Evolutionary conservation across 2,113 vertebrate species (phyloP), one percentile per base, ranked within the genome.

Genomic region (Passer domesticus): DNA sequence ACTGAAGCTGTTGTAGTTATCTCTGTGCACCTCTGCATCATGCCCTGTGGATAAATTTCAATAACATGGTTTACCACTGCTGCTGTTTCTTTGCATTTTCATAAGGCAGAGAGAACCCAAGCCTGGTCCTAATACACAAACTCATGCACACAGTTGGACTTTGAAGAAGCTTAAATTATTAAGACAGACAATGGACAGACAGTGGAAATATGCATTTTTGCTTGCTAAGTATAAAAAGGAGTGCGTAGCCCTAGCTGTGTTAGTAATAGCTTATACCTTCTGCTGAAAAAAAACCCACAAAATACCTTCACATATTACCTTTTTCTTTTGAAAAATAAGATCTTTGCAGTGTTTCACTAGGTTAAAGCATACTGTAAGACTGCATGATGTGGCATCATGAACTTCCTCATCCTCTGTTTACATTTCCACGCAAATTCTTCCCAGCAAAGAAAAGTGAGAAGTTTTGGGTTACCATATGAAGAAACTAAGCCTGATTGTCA

Each of bases 391-490:
- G 37, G 33, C 44, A 91, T 39, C 2, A 4, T 16, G 31, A 87
- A 95, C 90, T 90, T 93, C 92, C 85, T 92, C 86, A 94, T 96
- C 94, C 70, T 66, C 18, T 82, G 79, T 93, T 95, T 96, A 90
- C 11, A 46, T 93, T 85, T 87, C 58, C 52, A 96, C 35, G 1
- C 72, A 74, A 83, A 96, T 89, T 68, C 70, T 96, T 92, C 91
- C 60, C 80, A 94, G 80, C 62, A 87, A 55, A 95, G 78, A 82
- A 93, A 90, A 92, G 55, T 79, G 68, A 88, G 92, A 95, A 93
- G 74, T 63, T 87, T 87, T 41, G 20, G 44, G 63, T 89, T 79
- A 88, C 17, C 35, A 11, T 39, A 67, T 35, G 64, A 92, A 90
- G 66, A 95, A 88, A 89, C 79, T 67, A 83, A 72, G 78, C 31